phyloP scores from a whole-genome alignment of 2,113 vertebrate species.

The Microcebus jonahi region DNA sequence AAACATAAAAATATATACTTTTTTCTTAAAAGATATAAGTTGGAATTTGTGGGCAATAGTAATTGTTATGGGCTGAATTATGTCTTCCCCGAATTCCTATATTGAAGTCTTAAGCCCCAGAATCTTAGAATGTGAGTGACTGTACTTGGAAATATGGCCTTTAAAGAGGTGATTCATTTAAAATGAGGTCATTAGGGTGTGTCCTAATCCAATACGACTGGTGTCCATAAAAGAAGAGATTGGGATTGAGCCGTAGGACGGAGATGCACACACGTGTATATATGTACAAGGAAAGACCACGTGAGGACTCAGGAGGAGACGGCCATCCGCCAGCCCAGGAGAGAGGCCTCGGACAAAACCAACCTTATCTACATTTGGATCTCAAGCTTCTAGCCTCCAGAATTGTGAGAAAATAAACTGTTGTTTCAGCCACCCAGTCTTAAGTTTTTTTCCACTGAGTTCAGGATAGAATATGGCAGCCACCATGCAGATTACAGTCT shows the following conservation, averaged over 20 bases:
- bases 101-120: not conserved
- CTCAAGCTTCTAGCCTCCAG: not conserved
- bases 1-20: not conserved
- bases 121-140: not conserved
- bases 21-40: not conserved
- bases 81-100: not conserved
- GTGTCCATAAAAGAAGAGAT: not conserved
- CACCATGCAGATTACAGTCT: not conserved
- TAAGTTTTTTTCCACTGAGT: not conserved
- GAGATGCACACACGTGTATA: accelerated
- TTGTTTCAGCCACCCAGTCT: not conserved
- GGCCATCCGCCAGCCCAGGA: not conserved
- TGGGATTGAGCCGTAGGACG: too few species aligned
- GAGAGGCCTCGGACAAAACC: not conserved
- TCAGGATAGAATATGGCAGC: not conserved
- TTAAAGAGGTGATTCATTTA: not conserved
- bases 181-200: not conserved
- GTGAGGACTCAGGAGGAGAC: not conserved
- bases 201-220: not conserved
- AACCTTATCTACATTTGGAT: too few species aligned
- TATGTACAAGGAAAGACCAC: not conserved
- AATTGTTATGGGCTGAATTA: not conserved
- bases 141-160: not conserved
- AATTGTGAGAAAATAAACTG: not conserved
- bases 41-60: not conserved